These are phyloP conservation scores for Alcedo quadribrachys DNA, from an alignment of 2,797 vertebrate genomes.

Conservation along the genomic window DNA sequence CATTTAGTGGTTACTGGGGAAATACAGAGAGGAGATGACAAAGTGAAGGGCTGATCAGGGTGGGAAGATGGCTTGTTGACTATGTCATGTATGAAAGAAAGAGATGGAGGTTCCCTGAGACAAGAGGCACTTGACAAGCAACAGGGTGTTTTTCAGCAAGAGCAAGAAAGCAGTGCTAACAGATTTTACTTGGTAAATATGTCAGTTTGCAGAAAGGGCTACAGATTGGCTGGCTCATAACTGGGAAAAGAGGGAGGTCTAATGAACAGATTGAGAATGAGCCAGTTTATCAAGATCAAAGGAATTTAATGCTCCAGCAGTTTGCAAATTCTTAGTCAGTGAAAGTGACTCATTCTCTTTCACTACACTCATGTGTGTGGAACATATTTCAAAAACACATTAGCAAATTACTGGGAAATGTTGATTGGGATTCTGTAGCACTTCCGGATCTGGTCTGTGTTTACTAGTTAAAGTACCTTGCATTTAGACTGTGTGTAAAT, in stretches of 20 bases:
- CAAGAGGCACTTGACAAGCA: constrained; percentile 6
- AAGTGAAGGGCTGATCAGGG: neutral
- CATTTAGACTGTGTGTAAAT: neutral
- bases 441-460: neutral
- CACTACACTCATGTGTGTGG: neutral
- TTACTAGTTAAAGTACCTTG: neutral
- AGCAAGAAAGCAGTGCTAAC: constrained; percentile 9
- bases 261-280: constrained; percentile 35
- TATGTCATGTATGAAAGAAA: neutral
- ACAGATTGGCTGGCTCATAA: constrained; percentile 61
- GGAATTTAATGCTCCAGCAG: constrained; percentile 22
- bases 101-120: neutral
- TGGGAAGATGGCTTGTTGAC: neutral
- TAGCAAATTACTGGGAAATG: constrained; percentile 2
- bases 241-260: constrained; percentile 27
- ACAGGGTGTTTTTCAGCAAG: constrained; percentile 12
- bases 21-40: neutral
- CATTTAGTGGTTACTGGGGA: neutral
- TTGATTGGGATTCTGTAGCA: neutral
- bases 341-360: constrained; percentile 34
- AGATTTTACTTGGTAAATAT: constrained; percentile 65
- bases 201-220: constrained; percentile 37
- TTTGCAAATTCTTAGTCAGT: constrained; percentile 41
- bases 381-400: constrained; percentile 3
- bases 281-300: constrained; percentile 42